Conservation (phyloP, 1,140 invertebrate species). For the Macrobrachium nipponense region DNA sequence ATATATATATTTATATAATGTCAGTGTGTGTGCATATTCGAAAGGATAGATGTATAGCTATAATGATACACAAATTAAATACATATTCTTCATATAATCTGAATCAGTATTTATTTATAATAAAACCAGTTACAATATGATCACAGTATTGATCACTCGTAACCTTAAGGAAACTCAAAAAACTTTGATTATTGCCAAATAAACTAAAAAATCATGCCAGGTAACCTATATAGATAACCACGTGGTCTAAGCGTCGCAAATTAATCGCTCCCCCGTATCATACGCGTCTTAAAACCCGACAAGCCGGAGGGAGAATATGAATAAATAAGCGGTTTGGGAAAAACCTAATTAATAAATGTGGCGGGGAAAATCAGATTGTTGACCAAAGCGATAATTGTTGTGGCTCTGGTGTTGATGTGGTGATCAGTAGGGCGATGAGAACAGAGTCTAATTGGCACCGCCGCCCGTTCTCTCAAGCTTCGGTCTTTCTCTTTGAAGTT, state of each 20-base stretch:
- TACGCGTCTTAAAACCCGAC: neutral
- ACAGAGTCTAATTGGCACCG: conserved; percentile 42
- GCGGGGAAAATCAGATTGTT: conserved; percentile 37
- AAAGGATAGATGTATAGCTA: no score
- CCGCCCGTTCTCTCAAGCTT: neutral
- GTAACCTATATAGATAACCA: neutral
- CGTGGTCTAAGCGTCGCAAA: neutral
- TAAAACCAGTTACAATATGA: no score
- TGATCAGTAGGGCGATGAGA: conserved; percentile 42
- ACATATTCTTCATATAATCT: no score
- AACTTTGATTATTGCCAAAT: no score
- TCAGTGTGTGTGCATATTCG: no score
- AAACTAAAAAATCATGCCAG: no score
- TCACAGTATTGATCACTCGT: no score
- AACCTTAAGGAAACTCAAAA: no score
- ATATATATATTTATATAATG: neutral
- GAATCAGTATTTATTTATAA: no score
- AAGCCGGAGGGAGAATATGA: neutral
- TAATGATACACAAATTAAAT: no score
- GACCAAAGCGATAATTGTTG: conserved; percentile 27
- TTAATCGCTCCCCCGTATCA: neutral
- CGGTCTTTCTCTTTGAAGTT: neutral
- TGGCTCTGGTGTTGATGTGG: conserved; percentile 18
- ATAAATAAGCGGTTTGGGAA: neutral
- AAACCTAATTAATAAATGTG: conserved; percentile 9